Evolutionary conservation across 2,797 vertebrate species (phyloP), one percentile per base, ranked within the genome.

Genomic region (Rhinogobio ventralis): DNA sequence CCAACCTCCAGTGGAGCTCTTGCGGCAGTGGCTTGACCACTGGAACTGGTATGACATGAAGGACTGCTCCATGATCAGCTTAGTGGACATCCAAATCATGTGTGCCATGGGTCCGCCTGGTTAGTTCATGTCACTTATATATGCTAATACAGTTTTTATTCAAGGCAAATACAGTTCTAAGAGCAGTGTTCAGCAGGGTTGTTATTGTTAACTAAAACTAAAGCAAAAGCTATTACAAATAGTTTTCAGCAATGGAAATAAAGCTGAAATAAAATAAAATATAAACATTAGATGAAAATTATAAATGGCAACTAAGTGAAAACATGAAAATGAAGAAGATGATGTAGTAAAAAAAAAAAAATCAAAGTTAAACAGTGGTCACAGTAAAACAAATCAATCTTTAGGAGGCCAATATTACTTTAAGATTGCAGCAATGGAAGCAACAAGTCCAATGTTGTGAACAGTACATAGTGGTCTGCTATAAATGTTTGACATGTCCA

Each of bases 81-180:
- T 98, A 76, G 93, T 95, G 88, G 97, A 98, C 86, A 88, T 97
- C 85, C 97, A 98, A 93, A 92, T 97, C 83, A 92, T 97, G 20
- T 97, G 97, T 86, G 97, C 97, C 1, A 97, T 98, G 97, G 97
- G 97, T 33, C 97, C 96, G 45, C 96, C 97, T 90, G 97, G 97
- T 98, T 91, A 90, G 93, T 85, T 64, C 80, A 45, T 25, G 20
- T 36, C 15, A 6, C 33, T 72, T 55, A 23, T 55, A 55, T 36
- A 75, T 36, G 51, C 30, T 36, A 55, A 20, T 25, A 5, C 8
- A 17, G 5, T 9, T n/a, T 62, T 25, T 66, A 10, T 49, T 46
- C 17, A 53, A n/a, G 42, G 30, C 5, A 28, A 76, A 49, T 77
- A 14, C 45, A n/a, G 17, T 73, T 49, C 20, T 25, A 51, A 75